Base-by-base conservation (phyloP, 1,140 invertebrate genomes). In the Zaprionus africanus region DNA sequence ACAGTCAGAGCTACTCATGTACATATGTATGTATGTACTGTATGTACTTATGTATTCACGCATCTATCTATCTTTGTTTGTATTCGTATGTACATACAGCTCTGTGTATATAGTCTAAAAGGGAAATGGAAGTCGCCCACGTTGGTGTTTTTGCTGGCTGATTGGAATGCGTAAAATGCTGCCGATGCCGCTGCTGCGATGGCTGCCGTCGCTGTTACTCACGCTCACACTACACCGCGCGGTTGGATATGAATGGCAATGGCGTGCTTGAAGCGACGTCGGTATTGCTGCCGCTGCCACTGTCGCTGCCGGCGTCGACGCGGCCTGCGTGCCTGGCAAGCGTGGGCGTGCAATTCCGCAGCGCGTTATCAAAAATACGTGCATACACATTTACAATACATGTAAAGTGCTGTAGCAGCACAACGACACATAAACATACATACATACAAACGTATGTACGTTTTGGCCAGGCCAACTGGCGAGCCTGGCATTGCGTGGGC, bases 91-190 rank as follows among this genome's bases (percentile, higher is more conserved):
- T 43, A 43, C n/a, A 43, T 9, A 43, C n/a, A 17, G 41, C 17
- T 43, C 5, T 43, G 41, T 43, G 41, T 43, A 43, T 6, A 43
- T 43, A 59, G 66, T 70, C 60, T 34, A 65, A 72, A 76, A 65
- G 74, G 68, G 61, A 76, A 76, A 64, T 78, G 53, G 43, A 65
- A 66, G 56, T 78, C 84, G 81, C 84, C 84, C 78, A 87, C 84
- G 75, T 77, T 77, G 75, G 62, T 63, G 80, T 64, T 63, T 60
- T 69, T 74, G 69, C 19, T 81, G 81, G 84, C 75, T 81, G 84
- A 88, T 88, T 88, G 84, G 84, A 90, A 88, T 88, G 84, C 84
- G 84, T 88, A 88, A 88, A 88, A 88, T 71, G 78, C 70, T 80
- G 77, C 57, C 49, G 28, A 62, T 13, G 69, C 61, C 24, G 54